Conservation (phyloP, 1,140 invertebrate species). For the Ptiloglossa arizonensis region DNA sequence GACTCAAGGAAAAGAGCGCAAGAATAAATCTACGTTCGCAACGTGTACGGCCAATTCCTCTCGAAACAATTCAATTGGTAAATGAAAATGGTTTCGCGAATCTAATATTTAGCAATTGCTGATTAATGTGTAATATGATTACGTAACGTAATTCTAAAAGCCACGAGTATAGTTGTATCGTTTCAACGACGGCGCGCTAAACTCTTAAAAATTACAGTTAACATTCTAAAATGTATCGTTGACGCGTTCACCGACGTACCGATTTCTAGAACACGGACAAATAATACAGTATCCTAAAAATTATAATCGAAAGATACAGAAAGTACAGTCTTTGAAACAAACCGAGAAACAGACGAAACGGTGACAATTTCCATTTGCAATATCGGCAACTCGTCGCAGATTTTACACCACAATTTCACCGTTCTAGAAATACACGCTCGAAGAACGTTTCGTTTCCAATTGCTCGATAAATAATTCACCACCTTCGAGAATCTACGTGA, state of each 20-base stretch:
- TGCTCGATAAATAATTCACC: neutral
- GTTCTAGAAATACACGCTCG: too few species aligned
- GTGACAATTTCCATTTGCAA: too few species aligned
- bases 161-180: constrained; percentile 25
- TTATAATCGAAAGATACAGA: too few species aligned
- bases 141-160: constrained; percentile 40
- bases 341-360: too few species aligned
- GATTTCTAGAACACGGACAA: constrained; percentile 2
- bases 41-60: constrained; percentile 21
- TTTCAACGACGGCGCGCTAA: constrained; percentile 8
- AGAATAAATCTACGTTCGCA: constrained; percentile 43
- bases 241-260: neutral
- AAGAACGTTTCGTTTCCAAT: neutral
- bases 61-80: constrained; percentile 24
- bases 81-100: constrained; percentile 36
- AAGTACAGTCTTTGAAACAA: too few species aligned
- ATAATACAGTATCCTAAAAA: constrained; percentile 20
- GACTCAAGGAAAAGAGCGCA: constrained; percentile 23
- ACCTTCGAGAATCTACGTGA: neutral
- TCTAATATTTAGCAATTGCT: constrained; percentile 35
- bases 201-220: constrained; percentile 49
- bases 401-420: neutral
- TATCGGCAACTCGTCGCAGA: too few species aligned
- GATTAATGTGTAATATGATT: constrained; percentile 43
- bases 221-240: constrained; percentile 35